Evolutionary conservation across 2,888 invertebrate genomes (phyloP).

Genomic region (Nyleta sp.): DNA sequence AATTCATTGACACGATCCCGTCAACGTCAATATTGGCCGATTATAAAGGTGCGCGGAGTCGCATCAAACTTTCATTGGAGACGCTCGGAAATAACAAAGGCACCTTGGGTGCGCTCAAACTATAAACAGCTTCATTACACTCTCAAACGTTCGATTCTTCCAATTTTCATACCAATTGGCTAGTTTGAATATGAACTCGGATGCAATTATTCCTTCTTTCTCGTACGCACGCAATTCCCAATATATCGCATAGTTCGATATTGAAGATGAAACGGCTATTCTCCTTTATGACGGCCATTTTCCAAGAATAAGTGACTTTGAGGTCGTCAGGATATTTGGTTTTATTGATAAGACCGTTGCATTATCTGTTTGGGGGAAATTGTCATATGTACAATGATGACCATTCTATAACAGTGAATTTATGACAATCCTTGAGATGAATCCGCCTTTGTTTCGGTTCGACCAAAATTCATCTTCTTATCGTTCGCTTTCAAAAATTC

Average conservation of each 20-base stretch:
- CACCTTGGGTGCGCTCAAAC: not conserved
- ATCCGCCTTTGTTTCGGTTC: too few relatives aligned
- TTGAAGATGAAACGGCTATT: not conserved
- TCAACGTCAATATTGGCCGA: conserved; percentile 19
- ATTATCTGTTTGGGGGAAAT: too few relatives aligned
- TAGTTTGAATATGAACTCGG: conserved; percentile 7
- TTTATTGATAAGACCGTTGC: too few relatives aligned
- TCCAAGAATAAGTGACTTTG: not conserved
- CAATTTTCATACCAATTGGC: conserved; percentile 12
- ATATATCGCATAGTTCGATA: not conserved
- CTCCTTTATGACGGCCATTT: conserved; percentile 7
- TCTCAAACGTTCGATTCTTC: not conserved
- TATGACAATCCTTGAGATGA: too few relatives aligned
- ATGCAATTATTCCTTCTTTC: conserved; percentile 5
- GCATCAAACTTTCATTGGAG: too few relatives aligned
- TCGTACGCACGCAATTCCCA: not conserved
- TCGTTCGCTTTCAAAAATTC: too few relatives aligned
- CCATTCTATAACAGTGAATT: too few relatives aligned
- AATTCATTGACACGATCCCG: conserved; percentile 21
- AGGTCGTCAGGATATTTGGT: too few relatives aligned
- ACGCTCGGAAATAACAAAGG: not conserved
- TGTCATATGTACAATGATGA: too few relatives aligned
- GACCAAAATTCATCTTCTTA: too few relatives aligned
- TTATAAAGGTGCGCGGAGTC: not conserved
- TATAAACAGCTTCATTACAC: not conserved